Conservation (phyloP, 2,888 invertebrate genomes). For the Scotopteryx bipunctaria region DNA sequence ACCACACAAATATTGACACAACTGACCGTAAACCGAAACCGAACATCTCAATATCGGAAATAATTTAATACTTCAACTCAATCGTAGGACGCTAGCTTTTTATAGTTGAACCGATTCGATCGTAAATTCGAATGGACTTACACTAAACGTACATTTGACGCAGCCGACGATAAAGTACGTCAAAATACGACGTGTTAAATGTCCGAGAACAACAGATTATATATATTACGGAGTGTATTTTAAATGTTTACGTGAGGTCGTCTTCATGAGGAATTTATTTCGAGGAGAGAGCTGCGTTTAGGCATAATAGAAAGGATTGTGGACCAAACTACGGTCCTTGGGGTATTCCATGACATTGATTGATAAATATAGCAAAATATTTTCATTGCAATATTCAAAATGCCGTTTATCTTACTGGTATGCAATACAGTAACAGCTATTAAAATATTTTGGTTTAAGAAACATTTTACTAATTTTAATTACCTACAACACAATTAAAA, state of each 20-base stretch:
- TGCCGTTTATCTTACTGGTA: background rate
- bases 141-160: conserved; percentile 43
- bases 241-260: conserved; percentile 41
- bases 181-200: conserved; percentile 69
- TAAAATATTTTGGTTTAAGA: no score
- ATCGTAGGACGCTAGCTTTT: conserved; percentile 40
- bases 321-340: conserved; percentile 21
- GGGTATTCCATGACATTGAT: conserved; percentile 2
- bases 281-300: conserved; percentile 22
- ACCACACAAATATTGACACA: conserved; percentile 29
- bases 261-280: conserved; percentile 34
- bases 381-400: no score
- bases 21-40: conserved; percentile 35
- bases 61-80: conserved; percentile 38
- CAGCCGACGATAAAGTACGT: conserved; percentile 57
- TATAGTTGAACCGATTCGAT: conserved; percentile 38
- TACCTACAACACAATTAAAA: background rate
- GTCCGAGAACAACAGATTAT: conserved; percentile 58
- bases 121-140: conserved; percentile 39
- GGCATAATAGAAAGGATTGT: conserved; percentile 21
- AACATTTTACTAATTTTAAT: background rate
- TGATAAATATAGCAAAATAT: background rate
- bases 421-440: no score
- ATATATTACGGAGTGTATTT: conserved; percentile 45
- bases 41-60: conserved; percentile 39